Base-by-base conservation (phyloP, 2,113 vertebrate genomes). In the Geococcyx californianus region DNA sequence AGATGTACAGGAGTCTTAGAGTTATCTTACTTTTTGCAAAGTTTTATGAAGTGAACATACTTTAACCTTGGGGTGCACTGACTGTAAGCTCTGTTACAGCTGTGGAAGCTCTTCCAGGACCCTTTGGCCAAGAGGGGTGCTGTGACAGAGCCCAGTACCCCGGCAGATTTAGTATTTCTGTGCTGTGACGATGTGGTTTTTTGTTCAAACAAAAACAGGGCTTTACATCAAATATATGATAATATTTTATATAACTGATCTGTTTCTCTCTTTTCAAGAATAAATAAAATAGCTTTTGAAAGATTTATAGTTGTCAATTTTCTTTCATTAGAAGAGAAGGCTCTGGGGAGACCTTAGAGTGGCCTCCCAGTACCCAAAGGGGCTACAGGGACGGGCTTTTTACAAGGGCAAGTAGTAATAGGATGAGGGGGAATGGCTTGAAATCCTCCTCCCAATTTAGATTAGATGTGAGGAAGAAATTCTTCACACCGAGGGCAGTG, bases 281-380 rank as follows among this genome's bases (percentile, higher is more conserved):
- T 80, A 93, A 98, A 98, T 98, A 98, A 98, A 98, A 94, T 93
- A 97, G 95, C 94, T 97, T 93, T 95, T 94, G 95, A 96, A 97
- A 93, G 74, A 95, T 45, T 74, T 45, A 45, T 3, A 55, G 74
- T 90, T 86, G 90, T 59, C 75, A 36, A 38, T 79, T 85, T 82
- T 24, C 7, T 87, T 87, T 29, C 29, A 28, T 55, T 81, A 31
- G 59, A 40, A 42, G 40, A 42, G 40, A 42, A 42, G 40, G 40
- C 40, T 42, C 40, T 13, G 40, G 40, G 40, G 40, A 13, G 40
- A 42, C 40, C 40, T 42, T 42, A 42, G 10, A 42, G 40, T 42
- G 40, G 40, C 40, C 40, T 42, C 13, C 40, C 40, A 11, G 40
- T 42, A 42, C 40, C 40, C 13, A 13, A 10, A 42, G 40, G 10